Base-by-base conservation (phyloP, 2,113 vertebrate genomes). In the Paedocypris sp. region DNA sequence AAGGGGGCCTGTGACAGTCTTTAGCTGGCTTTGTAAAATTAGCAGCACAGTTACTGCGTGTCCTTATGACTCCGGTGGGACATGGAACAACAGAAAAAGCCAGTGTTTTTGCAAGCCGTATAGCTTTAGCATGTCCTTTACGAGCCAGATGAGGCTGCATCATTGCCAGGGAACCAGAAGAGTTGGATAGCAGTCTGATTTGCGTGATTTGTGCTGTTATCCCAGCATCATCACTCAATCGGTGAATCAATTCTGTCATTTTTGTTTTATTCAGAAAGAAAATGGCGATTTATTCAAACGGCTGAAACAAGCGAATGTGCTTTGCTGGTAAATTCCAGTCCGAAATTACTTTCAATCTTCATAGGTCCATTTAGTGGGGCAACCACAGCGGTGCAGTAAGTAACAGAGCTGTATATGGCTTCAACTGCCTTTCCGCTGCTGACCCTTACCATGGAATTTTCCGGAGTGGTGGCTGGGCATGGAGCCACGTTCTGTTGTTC, bases 391-490 rank as follows among this genome's bases (percentile, higher is more conserved):
- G 31, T 35, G 36, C 20, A 50, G 13, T 58, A 9, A 11, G 26
- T 43, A 31, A 58, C 42, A 45, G 62, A 48, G 52, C 70, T 72
- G 65, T 72, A 68, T 72, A 68, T 51, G 70, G 70, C 58, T 52
- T 66, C 67, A 62, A 69, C 71, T 70, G 67, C 4, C 12, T 60
- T 57, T 74, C 63, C 50, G 1, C 60, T 58, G 25, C 36, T 60
- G 48, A 47, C 73, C 76, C 73, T 38, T 60, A 60, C 60, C 62
- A 48, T 70, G 73, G 82, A 85, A 85, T 81, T 82, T 73, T 80
- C 71, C 73, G 71, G 42, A 63, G 75, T 69, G 67, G 75, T 73
- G 76, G 80, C 74, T 69, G 78, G 83, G 82, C 80, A 74, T 26
- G 12, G 22, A 56, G 80, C 81, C 80, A 80, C n/a, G 35, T 64